A percentile compares a stretch with the other conserved stretches of the same genome.
phyloP scores from a whole-genome alignment of 2,888 invertebrate genomes.

The Elegia similella region DNA sequence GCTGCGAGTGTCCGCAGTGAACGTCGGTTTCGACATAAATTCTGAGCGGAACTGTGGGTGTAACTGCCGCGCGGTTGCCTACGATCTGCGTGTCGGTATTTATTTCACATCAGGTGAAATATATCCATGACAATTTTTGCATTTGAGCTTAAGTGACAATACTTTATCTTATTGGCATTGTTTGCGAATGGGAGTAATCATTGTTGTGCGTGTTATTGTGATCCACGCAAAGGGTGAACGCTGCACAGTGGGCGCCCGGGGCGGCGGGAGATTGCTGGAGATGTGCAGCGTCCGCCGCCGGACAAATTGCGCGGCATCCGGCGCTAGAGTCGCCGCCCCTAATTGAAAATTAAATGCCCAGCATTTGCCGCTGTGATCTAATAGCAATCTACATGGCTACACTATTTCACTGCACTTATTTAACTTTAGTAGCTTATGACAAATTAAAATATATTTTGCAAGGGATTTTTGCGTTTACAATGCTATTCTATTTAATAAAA shows the following conservation, averaged over 20 bases:
- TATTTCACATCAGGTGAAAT: conserved; percentile 65
- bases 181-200: background rate
- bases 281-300: conserved; percentile 62
- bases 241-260: conserved; percentile 34
- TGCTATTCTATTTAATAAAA: too few species aligned
- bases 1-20: conserved; percentile 71
- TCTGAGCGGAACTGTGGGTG: conserved; percentile 77
- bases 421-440: background rate
- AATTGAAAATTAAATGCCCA: conserved; percentile 52
- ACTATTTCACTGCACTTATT: background rate
- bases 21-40: conserved; percentile 78
- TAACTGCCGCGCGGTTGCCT: conserved; percentile 70
- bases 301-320: conserved; percentile 61
- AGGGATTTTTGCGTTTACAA: too few species aligned
- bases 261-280: conserved; percentile 54
- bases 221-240: conserved; percentile 17
- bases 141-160: conserved; percentile 43
- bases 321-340: conserved; percentile 39
- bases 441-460: background rate
- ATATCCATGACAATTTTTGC: conserved; percentile 56
- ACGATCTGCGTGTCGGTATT: conserved; percentile 59
- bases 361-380: background rate
- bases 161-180: conserved; percentile 1
- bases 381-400: background rate
- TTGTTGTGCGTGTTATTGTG: conserved; percentile 17